Base-by-base conservation (phyloP, 2,797 vertebrate genomes). In the Aulostomus chinensis region DNA sequence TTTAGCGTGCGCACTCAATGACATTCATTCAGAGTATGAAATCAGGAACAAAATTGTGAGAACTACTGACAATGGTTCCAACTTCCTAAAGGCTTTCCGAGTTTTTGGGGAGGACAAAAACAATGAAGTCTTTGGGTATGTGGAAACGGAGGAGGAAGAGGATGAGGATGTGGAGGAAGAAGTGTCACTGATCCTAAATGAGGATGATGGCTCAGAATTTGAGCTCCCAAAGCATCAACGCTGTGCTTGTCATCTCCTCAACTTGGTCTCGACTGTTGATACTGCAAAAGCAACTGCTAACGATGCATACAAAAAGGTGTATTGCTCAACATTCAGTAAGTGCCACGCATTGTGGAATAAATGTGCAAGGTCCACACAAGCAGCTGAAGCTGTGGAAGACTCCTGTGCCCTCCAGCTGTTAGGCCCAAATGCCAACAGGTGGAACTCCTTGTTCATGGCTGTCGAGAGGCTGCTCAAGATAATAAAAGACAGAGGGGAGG, bases 291-390 rank as follows among this genome's bases (percentile, higher is more conserved):
- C 55, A 40, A 35, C 13, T 16, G 36, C 40, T 20, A 47, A 22
- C 9, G 33, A 55, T 5, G 1, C 16, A 4, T 52, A 41, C 58
- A 62, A 51, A 30, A 56, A 56, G 40, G 5, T 56, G 51, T 32
- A 40, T 6, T 0, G 2, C 9, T 33, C 36, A 38, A 32, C 42
- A 38, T 25, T 57, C 14, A 28, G 7, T 26, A 58, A 53, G 26
- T 58, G 52, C 16, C 16, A 20, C 36, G 53, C 24, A n/a, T 36
- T 61, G 3, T 62, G 47, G 40, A 52, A 52, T 18, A 57, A 51
- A 34, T 40, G 13, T 24, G 39, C 34, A 37, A 39, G 50, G 24
- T 68, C 57, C 22, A 39, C 29, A 10, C 14, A 22, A 29, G 22
- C 38, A 35, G 38, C 43, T 3, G 14, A 66, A 58, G 25, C 25